phyloP scores from a whole-genome alignment of 2,888 invertebrate species.

The Rhyacophila evoluta region DNA sequence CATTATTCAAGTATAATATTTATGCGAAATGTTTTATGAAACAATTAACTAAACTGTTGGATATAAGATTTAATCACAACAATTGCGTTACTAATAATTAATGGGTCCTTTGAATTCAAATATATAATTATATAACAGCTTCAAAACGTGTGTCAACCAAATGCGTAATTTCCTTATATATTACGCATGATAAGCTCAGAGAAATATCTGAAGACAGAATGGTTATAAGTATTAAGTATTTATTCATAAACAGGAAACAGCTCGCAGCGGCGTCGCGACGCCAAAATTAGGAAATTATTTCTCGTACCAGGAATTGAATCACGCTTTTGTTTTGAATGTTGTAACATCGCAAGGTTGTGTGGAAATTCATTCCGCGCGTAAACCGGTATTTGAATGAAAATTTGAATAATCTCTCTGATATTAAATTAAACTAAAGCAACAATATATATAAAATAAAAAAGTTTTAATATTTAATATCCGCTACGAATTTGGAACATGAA shows the following conservation, averaged over 20 bases:
- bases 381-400: background rate
- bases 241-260: slow-evolving; percentile 5
- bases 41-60: too few relatives aligned
- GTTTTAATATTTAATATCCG: too few relatives aligned
- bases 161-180: slow-evolving; percentile 2
- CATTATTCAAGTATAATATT: too few relatives aligned
- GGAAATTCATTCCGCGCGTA: background rate
- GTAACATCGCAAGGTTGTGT: background rate
- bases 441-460: too few relatives aligned
- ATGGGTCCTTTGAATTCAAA: too few relatives aligned
- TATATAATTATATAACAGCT: background rate
- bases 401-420: too few relatives aligned
- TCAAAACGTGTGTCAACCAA: background rate
- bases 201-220: background rate
- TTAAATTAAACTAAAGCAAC: too few relatives aligned
- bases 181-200: background rate
- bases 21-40: too few relatives aligned
- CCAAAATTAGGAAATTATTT: slow-evolving; percentile 1
- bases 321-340: background rate
- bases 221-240: background rate
- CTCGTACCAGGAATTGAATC: slow-evolving; percentile 1
- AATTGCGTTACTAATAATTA: too few relatives aligned
- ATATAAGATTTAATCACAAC: too few relatives aligned
- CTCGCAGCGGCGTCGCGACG: background rate
- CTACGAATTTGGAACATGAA: too few relatives aligned